A percentile compares a stretch with the other conserved stretches of the same genome.
phyloP scores from a whole-genome alignment of 2,113 vertebrate species.

The Sinocyclocheilus rhinocerous region DNA sequence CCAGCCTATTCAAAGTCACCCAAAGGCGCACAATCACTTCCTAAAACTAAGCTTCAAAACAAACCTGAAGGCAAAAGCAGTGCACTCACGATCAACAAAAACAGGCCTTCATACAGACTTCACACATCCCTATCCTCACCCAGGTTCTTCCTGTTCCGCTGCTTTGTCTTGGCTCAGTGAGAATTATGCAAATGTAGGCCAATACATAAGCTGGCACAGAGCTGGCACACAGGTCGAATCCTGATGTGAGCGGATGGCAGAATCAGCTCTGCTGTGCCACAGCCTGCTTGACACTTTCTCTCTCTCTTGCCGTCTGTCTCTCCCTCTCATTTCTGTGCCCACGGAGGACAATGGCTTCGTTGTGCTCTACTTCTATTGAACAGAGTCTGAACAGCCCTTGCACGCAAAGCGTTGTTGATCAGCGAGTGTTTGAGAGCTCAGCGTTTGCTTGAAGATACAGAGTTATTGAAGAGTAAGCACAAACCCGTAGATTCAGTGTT shows the following conservation, averaged over 20 bases:
- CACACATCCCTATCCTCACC: conserved; percentile 6
- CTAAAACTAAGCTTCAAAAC: not conserved
- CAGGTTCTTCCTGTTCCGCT: conserved; percentile 12
- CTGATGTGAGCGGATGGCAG: conserved; percentile 29
- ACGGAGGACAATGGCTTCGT: conserved; percentile 5
- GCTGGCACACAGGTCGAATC: conserved; percentile 15
- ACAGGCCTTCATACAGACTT: not conserved
- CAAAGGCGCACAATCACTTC: not conserved
- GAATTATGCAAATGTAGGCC: conserved; percentile 44
- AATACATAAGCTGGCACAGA: conserved; percentile 17
- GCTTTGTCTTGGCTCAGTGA: conserved; percentile 15
- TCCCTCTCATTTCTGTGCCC: conserved; percentile 3
- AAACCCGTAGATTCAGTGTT: not conserved
- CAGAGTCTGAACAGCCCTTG: not conserved
- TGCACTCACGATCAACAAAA: not conserved
- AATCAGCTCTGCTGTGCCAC: not conserved
- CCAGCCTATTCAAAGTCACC: not conserved
- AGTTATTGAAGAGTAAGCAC: not conserved
- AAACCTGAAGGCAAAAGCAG: not conserved
- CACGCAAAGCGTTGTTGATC: not conserved
- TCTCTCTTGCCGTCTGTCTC: not conserved
- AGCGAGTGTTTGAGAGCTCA: not conserved
- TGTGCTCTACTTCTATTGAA: conserved; percentile 21
- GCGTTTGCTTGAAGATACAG: not conserved
- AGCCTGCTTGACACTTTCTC: conserved; percentile 13